phyloP scores from a whole-genome alignment of 1,140 invertebrate species.

The Eupristina koningsbergeri region DNA sequence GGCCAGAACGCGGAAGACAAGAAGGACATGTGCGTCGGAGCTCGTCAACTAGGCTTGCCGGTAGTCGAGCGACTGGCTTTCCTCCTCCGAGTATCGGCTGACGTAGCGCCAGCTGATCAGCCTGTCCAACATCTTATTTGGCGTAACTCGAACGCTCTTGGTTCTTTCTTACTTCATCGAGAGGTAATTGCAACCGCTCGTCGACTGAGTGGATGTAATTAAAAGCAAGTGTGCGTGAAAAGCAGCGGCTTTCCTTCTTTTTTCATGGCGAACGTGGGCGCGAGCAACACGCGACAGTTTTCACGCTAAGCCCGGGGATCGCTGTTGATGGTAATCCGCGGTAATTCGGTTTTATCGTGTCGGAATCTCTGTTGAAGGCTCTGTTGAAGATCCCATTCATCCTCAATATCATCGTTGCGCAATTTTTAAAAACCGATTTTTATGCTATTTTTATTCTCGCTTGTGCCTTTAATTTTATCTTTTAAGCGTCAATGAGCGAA shows the following conservation, averaged over 20 bases:
- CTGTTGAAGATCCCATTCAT: too few relatives aligned
- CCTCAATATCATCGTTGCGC: too few relatives aligned
- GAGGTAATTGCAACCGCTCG: not conserved
- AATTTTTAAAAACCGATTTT: too few relatives aligned
- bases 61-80: constrained; percentile 16
- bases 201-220: not conserved
- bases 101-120: not conserved
- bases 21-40: not conserved
- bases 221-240: not conserved
- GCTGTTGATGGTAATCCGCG: too few relatives aligned
- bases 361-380: too few relatives aligned
- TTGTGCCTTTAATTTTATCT: too few relatives aligned
- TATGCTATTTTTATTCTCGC: too few relatives aligned
- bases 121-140: constrained; percentile 43
- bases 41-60: constrained; percentile 30
- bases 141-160: not conserved
- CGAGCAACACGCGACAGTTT: too few relatives aligned
- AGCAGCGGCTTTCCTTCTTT: not conserved
- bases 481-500: too few relatives aligned
- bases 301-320: not conserved
- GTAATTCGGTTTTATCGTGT: too few relatives aligned
- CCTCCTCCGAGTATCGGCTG: not conserved
- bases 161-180: not conserved
- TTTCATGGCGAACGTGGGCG: not conserved
- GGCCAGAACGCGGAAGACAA: not conserved